phyloP scores from a whole-genome alignment of 2,888 invertebrate genomes.

The Myopa testacea region DNA sequence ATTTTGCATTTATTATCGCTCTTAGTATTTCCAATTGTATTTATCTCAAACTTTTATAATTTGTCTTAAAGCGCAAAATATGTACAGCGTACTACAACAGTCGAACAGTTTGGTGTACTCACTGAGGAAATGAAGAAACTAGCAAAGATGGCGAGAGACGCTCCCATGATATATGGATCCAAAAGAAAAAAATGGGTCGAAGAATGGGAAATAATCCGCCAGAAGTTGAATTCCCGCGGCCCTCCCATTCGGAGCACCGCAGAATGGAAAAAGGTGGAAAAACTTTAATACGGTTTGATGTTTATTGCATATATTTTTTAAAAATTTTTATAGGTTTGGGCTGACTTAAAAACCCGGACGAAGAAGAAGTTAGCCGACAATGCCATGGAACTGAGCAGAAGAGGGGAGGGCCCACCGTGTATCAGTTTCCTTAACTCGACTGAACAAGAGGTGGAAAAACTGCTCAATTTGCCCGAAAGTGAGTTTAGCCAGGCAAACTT shows the following conservation, averaged over 20 bases:
- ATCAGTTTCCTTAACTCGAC: background rate
- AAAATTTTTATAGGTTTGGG: background rate
- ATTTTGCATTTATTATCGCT: no score
- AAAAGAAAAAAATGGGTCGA: conserved; percentile 14
- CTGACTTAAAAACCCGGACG: background rate
- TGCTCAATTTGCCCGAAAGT: background rate
- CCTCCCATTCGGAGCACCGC: background rate
- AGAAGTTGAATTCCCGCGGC: background rate
- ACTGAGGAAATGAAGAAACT: background rate
- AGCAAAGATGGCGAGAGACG: background rate
- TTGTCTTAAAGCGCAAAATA: no score
- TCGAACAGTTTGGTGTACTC: background rate
- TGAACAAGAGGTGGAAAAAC: background rate
- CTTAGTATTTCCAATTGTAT: no score
- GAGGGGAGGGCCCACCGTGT: background rate
- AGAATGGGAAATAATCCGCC: background rate
- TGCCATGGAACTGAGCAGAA: background rate
- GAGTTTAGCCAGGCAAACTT: no score
- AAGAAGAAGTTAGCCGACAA: background rate
- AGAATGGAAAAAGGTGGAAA: background rate
- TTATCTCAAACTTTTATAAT: no score
- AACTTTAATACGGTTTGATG: background rate
- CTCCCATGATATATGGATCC: background rate
- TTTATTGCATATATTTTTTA: background rate
- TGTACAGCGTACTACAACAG: background rate